Evolutionary conservation across 1,140 invertebrate species (phyloP), one percentile per base, ranked within the genome.

Genomic region (Drosophila bocqueti): DNA sequence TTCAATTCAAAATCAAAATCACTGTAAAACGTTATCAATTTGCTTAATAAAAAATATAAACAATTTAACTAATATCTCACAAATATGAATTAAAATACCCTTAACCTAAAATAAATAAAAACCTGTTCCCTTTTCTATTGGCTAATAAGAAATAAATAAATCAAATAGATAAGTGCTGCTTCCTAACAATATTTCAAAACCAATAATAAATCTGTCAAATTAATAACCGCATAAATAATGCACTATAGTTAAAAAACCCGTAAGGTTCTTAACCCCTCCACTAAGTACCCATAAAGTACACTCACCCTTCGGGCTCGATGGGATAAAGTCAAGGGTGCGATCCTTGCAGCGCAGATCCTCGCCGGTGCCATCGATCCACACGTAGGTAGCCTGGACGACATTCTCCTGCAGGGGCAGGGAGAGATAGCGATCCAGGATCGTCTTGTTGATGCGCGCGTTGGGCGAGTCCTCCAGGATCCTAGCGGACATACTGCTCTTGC

Each of bases 291-390:
- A 10, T n/a, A 36, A 24, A 57, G 7, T 6, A 78, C 8, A 49
- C 91, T 91, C 86, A 94, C 94, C 97, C 94, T 95, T 95, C 36
- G 95, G 93, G 57, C 93, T 93, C 80, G 95, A 95, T 2, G 97
- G 96, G 47, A 96, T 93, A 69, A 94, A 95, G 87, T 96, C 95
- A 42, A 97, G 93, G 2, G 97, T 97, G 76, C 96, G 94, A 50
- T 97, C 97, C 93, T 98, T 98, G 76, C 95, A 95, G 34, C 97
- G 94, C 21, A 98, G 83, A 79, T 96, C 94, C 90, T 98, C 96
- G 3, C 96, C 96, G 15, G 95, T 96, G 10, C 97, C 97, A 91
- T 98, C 98, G 64, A 98, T 96, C 98, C 98, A 98, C 11, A 98
- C 94, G 91, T 98, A 98, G 74, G 95, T 96, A 8, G 95, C 95